These are phyloP conservation scores for Chaetorhynchus papuensis DNA, from an alignment of 2,113 vertebrate species.

Conservation along the genomic window DNA sequence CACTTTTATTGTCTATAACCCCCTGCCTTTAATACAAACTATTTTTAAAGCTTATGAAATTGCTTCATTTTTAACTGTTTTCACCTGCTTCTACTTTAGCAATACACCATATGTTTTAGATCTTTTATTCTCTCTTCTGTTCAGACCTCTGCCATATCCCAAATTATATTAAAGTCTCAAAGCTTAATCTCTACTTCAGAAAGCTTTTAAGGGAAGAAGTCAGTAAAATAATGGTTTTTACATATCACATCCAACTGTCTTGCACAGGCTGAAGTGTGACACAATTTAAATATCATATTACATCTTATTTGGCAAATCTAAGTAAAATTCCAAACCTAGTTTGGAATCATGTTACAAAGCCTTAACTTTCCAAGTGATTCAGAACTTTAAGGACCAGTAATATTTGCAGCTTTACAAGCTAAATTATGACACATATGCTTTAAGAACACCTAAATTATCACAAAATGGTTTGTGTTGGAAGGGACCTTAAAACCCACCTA, in stretches of 20 bases:
- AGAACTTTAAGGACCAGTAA: background rate
- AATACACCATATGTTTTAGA: slow-evolving; percentile 82
- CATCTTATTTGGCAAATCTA: background rate
- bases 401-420: background rate
- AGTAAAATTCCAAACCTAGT: background rate
- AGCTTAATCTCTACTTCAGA: slow-evolving; percentile 12
- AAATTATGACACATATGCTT: background rate
- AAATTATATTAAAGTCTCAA: background rate
- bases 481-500: background rate
- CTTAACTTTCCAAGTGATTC: background rate
- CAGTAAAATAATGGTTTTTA: background rate
- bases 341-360: background rate
- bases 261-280: background rate
- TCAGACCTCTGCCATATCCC: background rate
- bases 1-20: slow-evolving; percentile 69
- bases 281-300: background rate
- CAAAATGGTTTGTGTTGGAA: background rate
- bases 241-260: background rate
- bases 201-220: background rate
- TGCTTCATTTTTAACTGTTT: slow-evolving; percentile 75
- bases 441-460: background rate
- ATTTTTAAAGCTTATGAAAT: slow-evolving; percentile 72
- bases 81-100: slow-evolving; percentile 86
- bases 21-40: slow-evolving; percentile 73
- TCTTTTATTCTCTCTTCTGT: slow-evolving; percentile 55